A percentile compares a stretch with the other conserved stretches of the same genome.
These are phyloP conservation scores for Cygnus atratus DNA, from an alignment of 2,113 vertebrate species.

Conservation along the genomic window DNA sequence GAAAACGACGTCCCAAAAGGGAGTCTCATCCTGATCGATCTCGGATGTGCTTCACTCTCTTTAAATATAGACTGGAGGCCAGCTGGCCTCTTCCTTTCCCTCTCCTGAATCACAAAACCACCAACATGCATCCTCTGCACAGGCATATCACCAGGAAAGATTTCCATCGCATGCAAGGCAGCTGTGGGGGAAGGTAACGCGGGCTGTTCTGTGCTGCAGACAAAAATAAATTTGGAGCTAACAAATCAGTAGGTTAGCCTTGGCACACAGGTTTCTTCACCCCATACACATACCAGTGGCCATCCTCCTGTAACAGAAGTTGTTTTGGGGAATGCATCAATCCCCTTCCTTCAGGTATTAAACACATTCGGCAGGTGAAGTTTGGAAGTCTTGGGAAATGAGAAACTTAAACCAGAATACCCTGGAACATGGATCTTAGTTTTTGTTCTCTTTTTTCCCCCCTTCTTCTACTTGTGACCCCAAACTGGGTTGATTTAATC, in stretches of 20 bases:
- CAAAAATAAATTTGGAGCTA: not conserved
- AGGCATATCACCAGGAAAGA: not conserved
- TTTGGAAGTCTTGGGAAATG: too few relatives aligned
- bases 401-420: not conserved
- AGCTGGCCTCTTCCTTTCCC: too few relatives aligned
- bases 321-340: not conserved
- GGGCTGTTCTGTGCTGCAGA: not conserved
- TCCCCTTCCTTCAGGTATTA: not conserved
- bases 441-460: accelerated
- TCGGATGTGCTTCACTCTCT: too few relatives aligned
- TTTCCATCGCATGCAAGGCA: accelerated
- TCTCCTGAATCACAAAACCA: too few relatives aligned
- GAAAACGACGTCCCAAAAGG: accelerated
- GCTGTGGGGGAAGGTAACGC: not conserved
- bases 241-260: not conserved
- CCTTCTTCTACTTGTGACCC: not conserved
- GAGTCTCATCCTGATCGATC: not conserved
- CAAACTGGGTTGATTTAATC: not conserved
- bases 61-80: not conserved
- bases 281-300: not conserved
- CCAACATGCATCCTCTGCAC: accelerated
- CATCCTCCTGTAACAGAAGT: too few relatives aligned
- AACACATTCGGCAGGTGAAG: accelerated
- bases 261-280: not conserved
- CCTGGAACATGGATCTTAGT: not conserved